These are phyloP conservation scores for Crotalus horridus DNA, from an alignment of 2,113 vertebrate species.

Conservation along the genomic window DNA sequence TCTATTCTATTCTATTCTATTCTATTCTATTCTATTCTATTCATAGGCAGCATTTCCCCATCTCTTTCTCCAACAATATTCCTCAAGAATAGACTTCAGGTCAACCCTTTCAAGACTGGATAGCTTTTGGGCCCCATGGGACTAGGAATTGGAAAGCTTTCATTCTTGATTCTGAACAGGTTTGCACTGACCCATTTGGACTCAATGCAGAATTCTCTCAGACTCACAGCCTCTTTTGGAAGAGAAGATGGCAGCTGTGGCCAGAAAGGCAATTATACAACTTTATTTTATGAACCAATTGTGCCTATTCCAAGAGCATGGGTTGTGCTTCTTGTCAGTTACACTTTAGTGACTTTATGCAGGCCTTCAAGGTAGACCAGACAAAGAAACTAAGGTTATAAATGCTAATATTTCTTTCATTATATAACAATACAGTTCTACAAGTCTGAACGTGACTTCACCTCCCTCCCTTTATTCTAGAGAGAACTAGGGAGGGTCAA, in stretches of 20 bases:
- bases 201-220: background rate
- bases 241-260: background rate
- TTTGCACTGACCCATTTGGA: background rate
- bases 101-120: background rate
- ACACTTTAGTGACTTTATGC: background rate
- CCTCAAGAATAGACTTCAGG: background rate
- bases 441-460: background rate
- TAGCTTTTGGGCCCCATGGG: background rate
- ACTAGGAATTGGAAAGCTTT: background rate
- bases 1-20: no score
- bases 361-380: background rate
- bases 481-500: background rate
- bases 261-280: background rate
- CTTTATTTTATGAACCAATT: background rate
- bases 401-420: background rate
- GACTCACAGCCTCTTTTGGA: background rate
- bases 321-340: background rate
- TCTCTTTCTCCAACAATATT: no score
- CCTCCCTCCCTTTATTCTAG: background rate
- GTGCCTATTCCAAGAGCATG: background rate
- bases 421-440: background rate
- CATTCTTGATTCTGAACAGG: background rate
- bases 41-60: no score
- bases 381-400: background rate
- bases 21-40: no score